Base-by-base conservation (phyloP, 92 coral and sea anemone genomes). In the Bergia puertoricense region DNA sequence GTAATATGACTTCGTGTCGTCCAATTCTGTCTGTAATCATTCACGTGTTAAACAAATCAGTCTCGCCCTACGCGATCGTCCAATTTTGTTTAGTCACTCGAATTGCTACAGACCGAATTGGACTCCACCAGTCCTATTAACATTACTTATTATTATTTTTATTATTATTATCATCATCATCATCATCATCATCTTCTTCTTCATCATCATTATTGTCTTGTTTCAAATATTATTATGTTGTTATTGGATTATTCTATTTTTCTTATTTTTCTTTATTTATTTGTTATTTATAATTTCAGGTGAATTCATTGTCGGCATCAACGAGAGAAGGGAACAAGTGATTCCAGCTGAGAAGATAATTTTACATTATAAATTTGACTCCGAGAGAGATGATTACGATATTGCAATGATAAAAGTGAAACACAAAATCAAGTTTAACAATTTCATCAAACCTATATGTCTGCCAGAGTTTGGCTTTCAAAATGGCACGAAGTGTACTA, bases 401-500 rank as follows among this genome's bases (percentile, higher is more conserved):
- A 91, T 97, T 22, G 99, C 99, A 8, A 72, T 97, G 76, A 59
- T 97, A 20, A 94, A 90, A 80, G 92, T 97, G 22, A 83, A 91
- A 37, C 88, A 79, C 3, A 93, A 94, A 18, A 93, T 92, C 78
- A 80, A 82, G 18, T 94, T 89, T 86, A 89, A 92, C 69, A 81
- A 90, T 9, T 80, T 94, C 62, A 92, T 95, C 8, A 88, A 90
- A 2, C 99, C 98, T 2, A 91, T 97, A 51, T 97, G 99, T 82
- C 85, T 97, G 50, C 94, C 97, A 68, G 86, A 92, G 57, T 91
- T 89, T 79, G 92, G 86, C 14, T 93, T 97, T 86, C 88, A 88
- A 30, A 85, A 91, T 6, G 95, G 94, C 77, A 93, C 97, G 44
- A 84, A 85, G 8, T 97, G 99, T 82, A 85, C 80, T 69, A 95